phyloP scores from a whole-genome alignment of 2,888 invertebrate species.

The Chymomyza amoena region DNA sequence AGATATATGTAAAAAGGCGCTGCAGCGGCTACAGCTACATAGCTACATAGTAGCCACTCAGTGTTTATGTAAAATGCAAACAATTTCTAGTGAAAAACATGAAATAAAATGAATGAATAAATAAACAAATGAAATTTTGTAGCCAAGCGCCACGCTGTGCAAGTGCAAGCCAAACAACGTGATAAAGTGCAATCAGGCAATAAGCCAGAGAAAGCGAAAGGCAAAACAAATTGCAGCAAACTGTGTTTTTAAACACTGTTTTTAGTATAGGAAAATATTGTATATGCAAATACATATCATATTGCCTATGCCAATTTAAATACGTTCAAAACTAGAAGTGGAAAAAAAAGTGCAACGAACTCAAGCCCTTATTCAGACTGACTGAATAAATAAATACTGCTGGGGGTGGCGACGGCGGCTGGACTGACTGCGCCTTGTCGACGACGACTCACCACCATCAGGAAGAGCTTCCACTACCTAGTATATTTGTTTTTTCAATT shows the following conservation, averaged over 20 bases:
- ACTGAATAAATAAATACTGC: background rate
- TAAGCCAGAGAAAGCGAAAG: constrained; percentile 14
- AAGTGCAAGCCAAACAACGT: constrained; percentile 18
- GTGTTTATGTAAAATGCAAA: constrained; percentile 27
- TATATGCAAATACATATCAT: background rate
- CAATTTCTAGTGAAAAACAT: constrained; percentile 5
- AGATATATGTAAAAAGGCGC: constrained; percentile 32
- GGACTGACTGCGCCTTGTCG: constrained; percentile 4
- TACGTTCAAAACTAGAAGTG: background rate
- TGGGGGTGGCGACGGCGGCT: background rate
- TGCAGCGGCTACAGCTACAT: constrained; percentile 7
- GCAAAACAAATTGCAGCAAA: constrained; percentile 34
- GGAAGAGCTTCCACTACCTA: background rate
- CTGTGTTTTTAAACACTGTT: background rate
- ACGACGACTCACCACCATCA: constrained; percentile 21
- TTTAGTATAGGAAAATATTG: constrained; percentile 13
- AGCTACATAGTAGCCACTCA: background rate
- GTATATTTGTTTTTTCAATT: background rate
- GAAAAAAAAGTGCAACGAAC: constrained; percentile 60
- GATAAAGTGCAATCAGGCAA: constrained; percentile 5
- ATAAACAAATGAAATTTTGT: constrained; percentile 23
- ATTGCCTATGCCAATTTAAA: background rate
- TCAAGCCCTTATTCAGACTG: constrained; percentile 16
- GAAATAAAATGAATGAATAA: constrained; percentile 21
- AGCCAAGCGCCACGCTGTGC: constrained; percentile 21